Conservation (phyloP, 2,888 invertebrate species). For the Psylliodes chrysocephalus region DNA sequence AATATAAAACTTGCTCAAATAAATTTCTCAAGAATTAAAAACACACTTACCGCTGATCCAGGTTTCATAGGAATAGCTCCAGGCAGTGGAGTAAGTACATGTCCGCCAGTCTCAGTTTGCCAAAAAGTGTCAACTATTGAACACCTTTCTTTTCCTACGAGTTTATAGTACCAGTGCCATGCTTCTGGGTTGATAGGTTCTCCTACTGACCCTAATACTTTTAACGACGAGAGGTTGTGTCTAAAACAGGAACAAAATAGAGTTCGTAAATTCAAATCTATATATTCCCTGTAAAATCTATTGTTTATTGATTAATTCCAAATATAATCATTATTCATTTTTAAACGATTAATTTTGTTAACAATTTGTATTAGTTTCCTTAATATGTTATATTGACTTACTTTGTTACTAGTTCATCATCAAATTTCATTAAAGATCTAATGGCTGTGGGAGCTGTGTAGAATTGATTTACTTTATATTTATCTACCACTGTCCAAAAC, state of each 20-base stretch:
- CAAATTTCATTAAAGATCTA: constrained; percentile 94
- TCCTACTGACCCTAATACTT: constrained; percentile 95
- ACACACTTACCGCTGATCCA: constrained; percentile 88
- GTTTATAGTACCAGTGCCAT: constrained; percentile 94
- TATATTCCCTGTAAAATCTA: too few relatives aligned
- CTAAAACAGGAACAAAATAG: too few relatives aligned
- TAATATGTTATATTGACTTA: constrained; percentile 62
- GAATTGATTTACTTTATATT: constrained; percentile 95
- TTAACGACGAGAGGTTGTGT: constrained; percentile 72
- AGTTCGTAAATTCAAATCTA: too few relatives aligned
- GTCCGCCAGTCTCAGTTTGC: constrained; percentile 99
- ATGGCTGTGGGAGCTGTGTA: constrained; percentile 99
- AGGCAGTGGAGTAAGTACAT: constrained; percentile 94
- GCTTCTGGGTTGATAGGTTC: constrained; percentile 99
- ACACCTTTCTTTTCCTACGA: constrained; percentile 83
- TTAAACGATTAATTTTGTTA: too few relatives aligned
- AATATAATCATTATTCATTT: neutral
- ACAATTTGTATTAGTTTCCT: too few relatives aligned
- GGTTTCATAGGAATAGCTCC: constrained; percentile 98
- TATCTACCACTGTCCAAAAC: constrained; percentile 92
- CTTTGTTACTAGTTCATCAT: constrained; percentile 84
- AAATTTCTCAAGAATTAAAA: too few relatives aligned
- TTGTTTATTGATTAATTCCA: too few relatives aligned
- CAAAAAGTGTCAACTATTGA: constrained; percentile 98
- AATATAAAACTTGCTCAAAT: too few relatives aligned